phyloP scores from a whole-genome alignment of 2,888 invertebrate genomes.

The Lithophane semibrunnea region DNA sequence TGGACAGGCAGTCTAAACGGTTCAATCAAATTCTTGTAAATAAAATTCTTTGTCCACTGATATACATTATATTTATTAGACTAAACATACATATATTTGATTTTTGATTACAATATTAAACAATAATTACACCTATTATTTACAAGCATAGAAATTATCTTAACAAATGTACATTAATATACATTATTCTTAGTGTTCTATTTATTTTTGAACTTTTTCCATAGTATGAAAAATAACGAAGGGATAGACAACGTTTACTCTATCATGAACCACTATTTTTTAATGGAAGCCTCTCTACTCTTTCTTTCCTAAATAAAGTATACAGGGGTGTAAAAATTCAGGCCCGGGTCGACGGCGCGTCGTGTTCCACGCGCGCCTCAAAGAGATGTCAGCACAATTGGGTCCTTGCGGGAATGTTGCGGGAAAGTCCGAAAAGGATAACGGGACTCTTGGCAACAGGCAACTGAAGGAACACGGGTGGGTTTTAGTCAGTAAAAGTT shows the following conservation, averaged over 20 bases:
- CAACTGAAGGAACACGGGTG: too few relatives aligned
- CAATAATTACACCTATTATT: slow-evolving; percentile 52
- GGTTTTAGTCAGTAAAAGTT: too few relatives aligned
- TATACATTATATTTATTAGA: slow-evolving; percentile 58
- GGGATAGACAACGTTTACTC: background rate
- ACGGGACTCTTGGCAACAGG: too few relatives aligned
- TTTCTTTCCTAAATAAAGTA: background rate
- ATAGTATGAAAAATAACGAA: background rate
- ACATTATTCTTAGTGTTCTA: slow-evolving; percentile 32
- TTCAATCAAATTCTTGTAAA: background rate
- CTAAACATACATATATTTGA: slow-evolving; percentile 27
- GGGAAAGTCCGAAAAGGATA: too few relatives aligned
- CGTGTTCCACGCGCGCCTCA: too few relatives aligned
- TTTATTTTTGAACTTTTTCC: slow-evolving; percentile 32
- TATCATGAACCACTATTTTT: background rate
- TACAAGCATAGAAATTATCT: slow-evolving; percentile 50
- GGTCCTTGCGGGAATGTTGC: too few relatives aligned
- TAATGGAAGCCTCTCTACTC: background rate
- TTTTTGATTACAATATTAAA: slow-evolving; percentile 34
- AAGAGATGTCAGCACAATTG: too few relatives aligned
- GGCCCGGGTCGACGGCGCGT: too few relatives aligned
- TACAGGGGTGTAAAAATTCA: background rate
- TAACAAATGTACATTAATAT: slow-evolving; percentile 49
- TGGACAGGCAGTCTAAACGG: too few relatives aligned
- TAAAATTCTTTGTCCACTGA: slow-evolving; percentile 31